These are phyloP conservation scores for Trypoxylon attenuatum DNA, from an alignment of 2,888 invertebrate species.

Conservation along the genomic window DNA sequence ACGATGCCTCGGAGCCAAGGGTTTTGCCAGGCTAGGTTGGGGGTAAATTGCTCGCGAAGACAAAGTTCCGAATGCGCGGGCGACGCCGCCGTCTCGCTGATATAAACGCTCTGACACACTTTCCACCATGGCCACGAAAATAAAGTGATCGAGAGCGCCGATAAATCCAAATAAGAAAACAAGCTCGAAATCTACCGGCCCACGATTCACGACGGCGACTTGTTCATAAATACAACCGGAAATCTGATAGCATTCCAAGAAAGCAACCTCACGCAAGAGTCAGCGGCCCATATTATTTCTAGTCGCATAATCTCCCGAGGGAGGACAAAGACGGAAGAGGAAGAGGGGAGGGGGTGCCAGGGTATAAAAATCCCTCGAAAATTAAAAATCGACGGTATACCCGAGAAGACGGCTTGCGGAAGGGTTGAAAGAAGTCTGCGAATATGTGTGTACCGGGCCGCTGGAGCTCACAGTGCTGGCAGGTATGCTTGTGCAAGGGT, in stretches of 20 bases:
- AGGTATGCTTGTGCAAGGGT: slow-evolving; percentile 9
- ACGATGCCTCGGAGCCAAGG: neutral
- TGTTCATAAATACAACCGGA: neutral
- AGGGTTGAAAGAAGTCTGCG: slow-evolving; percentile 43
- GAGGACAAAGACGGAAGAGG: slow-evolving; percentile 4
- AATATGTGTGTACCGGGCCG: slow-evolving; percentile 40
- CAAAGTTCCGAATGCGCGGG: neutral
- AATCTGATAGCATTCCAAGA: neutral
- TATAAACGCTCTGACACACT: neutral
- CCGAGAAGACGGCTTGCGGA: slow-evolving; percentile 13
- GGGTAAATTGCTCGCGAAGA: no score
- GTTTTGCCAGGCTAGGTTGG: neutral
- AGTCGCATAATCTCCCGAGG: slow-evolving; percentile 9
- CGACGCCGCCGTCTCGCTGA: neutral
- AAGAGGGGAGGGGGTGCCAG: slow-evolving; percentile 4
- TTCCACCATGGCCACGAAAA: neutral
- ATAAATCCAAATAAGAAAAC: neutral
- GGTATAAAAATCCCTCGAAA: slow-evolving; percentile 43
- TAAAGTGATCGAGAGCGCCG: neutral
- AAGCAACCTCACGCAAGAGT: neutral
- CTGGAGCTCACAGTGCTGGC: no score
- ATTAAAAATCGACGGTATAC: slow-evolving; percentile 48
- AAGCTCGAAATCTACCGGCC: slow-evolving; percentile 10
- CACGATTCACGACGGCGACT: neutral
- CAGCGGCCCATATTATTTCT: slow-evolving; percentile 15